Conservation (phyloP, 1,140 invertebrate species). For the Amphibalanus amphitrite region DNA sequence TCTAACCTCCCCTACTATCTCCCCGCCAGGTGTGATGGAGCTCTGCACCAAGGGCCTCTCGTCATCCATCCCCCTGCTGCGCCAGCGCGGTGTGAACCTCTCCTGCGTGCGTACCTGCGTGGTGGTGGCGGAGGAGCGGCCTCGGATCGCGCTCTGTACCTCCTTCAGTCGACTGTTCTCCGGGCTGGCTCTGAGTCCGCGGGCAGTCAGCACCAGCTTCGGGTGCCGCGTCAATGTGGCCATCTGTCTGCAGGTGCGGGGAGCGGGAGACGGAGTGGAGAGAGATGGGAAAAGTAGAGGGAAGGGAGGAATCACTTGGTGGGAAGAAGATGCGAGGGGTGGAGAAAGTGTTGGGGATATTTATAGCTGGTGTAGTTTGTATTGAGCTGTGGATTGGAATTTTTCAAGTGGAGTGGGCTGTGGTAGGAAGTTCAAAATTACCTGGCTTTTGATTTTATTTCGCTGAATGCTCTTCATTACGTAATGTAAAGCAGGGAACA, state of each 20-base stretch:
- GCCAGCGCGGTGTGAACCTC: conserved; percentile 71
- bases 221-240: conserved; percentile 97
- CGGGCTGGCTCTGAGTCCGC: conserved; percentile 73
- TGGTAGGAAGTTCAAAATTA: too few species aligned
- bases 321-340: conserved; percentile 2
- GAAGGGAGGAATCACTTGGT: too few species aligned
- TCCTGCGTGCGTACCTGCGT: conserved; percentile 93
- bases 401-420: too few species aligned
- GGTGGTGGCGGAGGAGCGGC: conserved; percentile 94
- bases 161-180: conserved; percentile 97
- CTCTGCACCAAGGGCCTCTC: conserved; percentile 91
- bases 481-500: too few species aligned
- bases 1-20: too few species aligned
- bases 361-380: too few species aligned
- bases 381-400: too few species aligned
- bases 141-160: conserved; percentile 79
- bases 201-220: conserved; percentile 95
- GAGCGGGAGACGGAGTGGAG: not conserved
- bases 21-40: conserved; percentile 91
- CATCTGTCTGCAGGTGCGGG: conserved; percentile 81
- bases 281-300: too few species aligned
- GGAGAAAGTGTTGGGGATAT: too few species aligned
- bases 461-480: too few species aligned
- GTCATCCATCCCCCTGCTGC: conserved; percentile 76
- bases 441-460: too few species aligned